Conservation (phyloP, 2,888 invertebrate genomes). For the Lycocerus yunnanus region DNA sequence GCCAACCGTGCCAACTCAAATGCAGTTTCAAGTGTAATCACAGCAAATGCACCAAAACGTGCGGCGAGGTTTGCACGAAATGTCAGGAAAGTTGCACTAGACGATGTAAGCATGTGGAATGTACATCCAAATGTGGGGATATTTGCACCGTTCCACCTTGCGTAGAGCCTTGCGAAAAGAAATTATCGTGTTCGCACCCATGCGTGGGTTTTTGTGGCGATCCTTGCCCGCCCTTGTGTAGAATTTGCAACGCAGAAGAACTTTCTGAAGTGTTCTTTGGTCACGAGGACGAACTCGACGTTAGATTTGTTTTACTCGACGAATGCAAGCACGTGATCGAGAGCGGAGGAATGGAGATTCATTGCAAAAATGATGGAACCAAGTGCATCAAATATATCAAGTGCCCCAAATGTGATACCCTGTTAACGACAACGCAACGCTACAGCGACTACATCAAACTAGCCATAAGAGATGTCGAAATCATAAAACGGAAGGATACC, state of each 20-base stretch:
- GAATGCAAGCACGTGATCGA: slow-evolving; percentile 61
- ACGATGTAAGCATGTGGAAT: slow-evolving; percentile 58
- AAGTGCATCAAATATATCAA: neutral
- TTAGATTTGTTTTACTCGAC: slow-evolving; percentile 60
- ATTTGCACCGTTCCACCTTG: slow-evolving; percentile 58
- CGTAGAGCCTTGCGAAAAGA: slow-evolving; percentile 51
- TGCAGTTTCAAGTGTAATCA: slow-evolving; percentile 61
- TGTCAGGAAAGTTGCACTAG: slow-evolving; percentile 50
- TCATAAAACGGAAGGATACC: slow-evolving; percentile 54
- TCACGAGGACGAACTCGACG: slow-evolving; percentile 57
- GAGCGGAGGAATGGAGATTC: slow-evolving; percentile 54
- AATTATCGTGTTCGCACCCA: slow-evolving; percentile 62
- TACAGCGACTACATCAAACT: slow-evolving; percentile 61
- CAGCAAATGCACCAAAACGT: slow-evolving; percentile 57
- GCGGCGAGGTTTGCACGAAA: slow-evolving; percentile 54
- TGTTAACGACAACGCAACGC: slow-evolving; percentile 3
- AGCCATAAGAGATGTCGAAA: slow-evolving; percentile 53
- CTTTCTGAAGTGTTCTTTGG: slow-evolving; percentile 57
- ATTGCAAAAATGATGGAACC: neutral
- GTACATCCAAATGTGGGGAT: slow-evolving; percentile 57
- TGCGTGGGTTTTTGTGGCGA: slow-evolving; percentile 77
- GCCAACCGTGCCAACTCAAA: too few relatives aligned
- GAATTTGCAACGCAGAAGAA: slow-evolving; percentile 59
- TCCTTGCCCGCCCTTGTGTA: slow-evolving; percentile 66
- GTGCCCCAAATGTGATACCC: neutral